These are phyloP conservation scores for Noctuana brunneofusca DNA, from an alignment of 2,888 invertebrate genomes.

Conservation along the genomic window DNA sequence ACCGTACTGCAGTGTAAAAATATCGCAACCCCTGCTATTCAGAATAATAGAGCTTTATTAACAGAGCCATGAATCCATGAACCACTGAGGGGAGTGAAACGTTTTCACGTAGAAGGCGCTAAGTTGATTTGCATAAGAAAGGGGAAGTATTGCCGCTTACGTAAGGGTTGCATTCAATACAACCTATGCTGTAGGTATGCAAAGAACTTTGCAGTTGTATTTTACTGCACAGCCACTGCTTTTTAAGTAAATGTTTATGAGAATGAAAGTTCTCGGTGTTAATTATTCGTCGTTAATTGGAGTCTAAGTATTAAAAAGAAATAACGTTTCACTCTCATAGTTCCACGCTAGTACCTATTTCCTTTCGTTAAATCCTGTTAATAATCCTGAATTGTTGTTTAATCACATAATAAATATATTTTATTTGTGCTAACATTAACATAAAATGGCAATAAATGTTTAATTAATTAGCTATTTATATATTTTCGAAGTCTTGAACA, in stretches of 20 bases:
- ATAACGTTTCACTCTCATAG: too few relatives aligned
- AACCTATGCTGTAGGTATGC: constrained; percentile 6
- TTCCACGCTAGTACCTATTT: too few relatives aligned
- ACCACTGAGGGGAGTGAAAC: constrained; percentile 14
- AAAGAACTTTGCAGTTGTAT: neutral
- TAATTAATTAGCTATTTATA: constrained; percentile 1
- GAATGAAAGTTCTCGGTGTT: too few relatives aligned
- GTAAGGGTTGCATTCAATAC: constrained; percentile 28
- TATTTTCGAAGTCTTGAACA: constrained; percentile 1
- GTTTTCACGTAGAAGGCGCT: constrained; percentile 21
- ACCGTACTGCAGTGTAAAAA: neutral
- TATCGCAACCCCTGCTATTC: constrained; percentile 17
- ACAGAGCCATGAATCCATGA: constrained; percentile 15
- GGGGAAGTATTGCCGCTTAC: constrained; percentile 17
- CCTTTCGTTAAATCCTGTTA: too few relatives aligned
- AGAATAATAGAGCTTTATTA: constrained; percentile 11
- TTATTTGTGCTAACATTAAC: neutral
- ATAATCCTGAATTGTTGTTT: constrained; percentile 1
- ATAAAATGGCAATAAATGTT: neutral
- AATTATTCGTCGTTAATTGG: too few relatives aligned
- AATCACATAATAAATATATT: neutral
- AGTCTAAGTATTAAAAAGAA: too few relatives aligned
- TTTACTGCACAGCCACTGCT: neutral
- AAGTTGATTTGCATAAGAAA: constrained; percentile 27
- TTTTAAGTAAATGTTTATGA: neutral